A percentile compares a stretch with the other conserved stretches of the same genome.
Conservation (phyloP, 2,113 vertebrate species). For the Barbus barbus region DNA sequence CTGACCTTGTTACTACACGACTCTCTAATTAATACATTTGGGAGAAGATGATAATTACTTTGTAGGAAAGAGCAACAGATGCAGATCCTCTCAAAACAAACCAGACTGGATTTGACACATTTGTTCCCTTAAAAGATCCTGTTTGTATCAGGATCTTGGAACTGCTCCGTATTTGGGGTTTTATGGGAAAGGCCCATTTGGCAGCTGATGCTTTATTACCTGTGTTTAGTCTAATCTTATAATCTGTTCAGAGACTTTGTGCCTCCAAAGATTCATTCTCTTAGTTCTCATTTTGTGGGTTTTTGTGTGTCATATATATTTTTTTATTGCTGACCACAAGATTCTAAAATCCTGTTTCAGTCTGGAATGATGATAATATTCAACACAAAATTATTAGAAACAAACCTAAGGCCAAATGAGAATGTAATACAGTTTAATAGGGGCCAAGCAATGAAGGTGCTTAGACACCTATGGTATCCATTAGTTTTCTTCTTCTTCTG, state of each 20-base stretch:
- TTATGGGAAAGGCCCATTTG: slow-evolving; percentile 54
- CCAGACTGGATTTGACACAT: slow-evolving; percentile 8
- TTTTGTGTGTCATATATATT: neutral
- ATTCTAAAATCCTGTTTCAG: neutral
- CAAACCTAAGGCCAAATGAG: neutral
- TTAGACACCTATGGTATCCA: too few relatives aligned
- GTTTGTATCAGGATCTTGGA: slow-evolving; percentile 49
- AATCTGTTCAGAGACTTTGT: neutral
- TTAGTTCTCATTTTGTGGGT: slow-evolving; percentile 9
- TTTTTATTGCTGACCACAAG: neutral
- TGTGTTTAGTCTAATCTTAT: neutral
- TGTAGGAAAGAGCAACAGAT: slow-evolving; percentile 5
- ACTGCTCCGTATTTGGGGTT: slow-evolving; percentile 49
- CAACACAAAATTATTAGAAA: neutral
- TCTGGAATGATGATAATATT: neutral
- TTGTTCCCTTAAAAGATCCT: slow-evolving; percentile 57
- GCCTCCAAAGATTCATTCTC: neutral
- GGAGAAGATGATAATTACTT: slow-evolving; percentile 7
- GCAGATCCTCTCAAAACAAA: slow-evolving; percentile 24
- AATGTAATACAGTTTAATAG: neutral
- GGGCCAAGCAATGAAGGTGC: too few relatives aligned
- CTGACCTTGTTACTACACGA: slow-evolving; percentile 15
- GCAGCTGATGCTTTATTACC: slow-evolving; percentile 52
- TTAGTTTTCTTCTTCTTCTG: too few relatives aligned
- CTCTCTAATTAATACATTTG: slow-evolving; percentile 19